These are phyloP conservation scores for Lycopodina hypogea DNA, from an alignment of 37 sponge, comb jelly and placozoan genomes.

Conservation along the genomic window DNA sequence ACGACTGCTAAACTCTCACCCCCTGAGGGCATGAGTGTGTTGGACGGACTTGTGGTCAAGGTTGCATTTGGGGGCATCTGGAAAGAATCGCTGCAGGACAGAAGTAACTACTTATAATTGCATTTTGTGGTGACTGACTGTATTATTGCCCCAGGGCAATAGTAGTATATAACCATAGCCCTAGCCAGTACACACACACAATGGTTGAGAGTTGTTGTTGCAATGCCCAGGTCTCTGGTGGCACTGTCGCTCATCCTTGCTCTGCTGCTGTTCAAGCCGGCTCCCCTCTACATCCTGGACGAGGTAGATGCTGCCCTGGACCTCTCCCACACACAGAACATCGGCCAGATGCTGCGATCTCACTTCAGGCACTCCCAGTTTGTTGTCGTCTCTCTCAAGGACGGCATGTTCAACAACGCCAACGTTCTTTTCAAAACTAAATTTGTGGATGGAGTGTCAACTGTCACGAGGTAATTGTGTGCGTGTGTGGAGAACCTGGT, in stretches of 20 bases:
- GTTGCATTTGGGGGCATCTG: constrained; percentile 96
- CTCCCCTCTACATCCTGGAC: constrained; percentile 98
- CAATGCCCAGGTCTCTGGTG: constrained; percentile 79
- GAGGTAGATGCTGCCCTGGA: constrained; percentile 99
- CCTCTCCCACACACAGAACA: constrained; percentile 98
- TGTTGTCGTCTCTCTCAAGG: constrained; percentile 97
- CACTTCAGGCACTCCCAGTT: constrained; percentile 98
- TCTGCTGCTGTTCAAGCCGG: constrained; percentile 98
- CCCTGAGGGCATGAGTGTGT: constrained; percentile 78
- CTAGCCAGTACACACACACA: too few species aligned
- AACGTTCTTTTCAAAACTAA: constrained; percentile 97
- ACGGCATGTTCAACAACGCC: constrained; percentile 99
- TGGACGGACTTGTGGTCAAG: constrained; percentile 94
- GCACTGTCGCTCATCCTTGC: constrained; percentile 97
- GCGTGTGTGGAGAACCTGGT: too few species aligned
- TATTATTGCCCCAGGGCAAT: too few species aligned
- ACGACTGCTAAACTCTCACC: constrained; percentile 82
- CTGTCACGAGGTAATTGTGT: constrained; percentile 70
- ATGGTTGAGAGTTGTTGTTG: too few species aligned
- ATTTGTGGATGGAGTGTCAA: constrained; percentile 98
- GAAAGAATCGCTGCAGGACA: constrained; percentile 96
- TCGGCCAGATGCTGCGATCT: constrained; percentile 93
- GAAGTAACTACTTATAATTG: constrained; percentile 41
- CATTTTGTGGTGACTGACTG: neutral
- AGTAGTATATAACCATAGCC: too few species aligned